Percentiles rank a stretch among this genome's conserved stretches.
These are phyloP conservation scores for Sebastes oblongus DNA, from an alignment of 2,797 vertebrate species.

Conservation along the genomic window DNA sequence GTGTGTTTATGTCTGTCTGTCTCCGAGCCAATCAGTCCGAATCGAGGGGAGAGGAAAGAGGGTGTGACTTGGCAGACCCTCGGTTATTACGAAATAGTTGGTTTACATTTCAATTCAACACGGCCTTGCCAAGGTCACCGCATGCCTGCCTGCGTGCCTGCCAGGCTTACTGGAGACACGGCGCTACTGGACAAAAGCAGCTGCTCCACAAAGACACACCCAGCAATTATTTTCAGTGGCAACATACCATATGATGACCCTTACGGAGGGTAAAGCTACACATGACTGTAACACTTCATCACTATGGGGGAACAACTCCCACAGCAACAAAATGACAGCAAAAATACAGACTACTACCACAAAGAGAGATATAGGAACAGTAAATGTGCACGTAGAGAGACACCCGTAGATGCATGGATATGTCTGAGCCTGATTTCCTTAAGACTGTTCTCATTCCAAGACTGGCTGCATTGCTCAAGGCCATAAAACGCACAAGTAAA, in stretches of 20 bases:
- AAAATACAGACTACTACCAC: background rate
- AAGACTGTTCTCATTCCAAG: slow-evolving; percentile 32
- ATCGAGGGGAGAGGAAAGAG: slow-evolving; percentile 61
- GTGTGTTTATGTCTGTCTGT: slow-evolving; percentile 65
- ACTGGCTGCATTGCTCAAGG: slow-evolving; percentile 59
- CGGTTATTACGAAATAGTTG: slow-evolving; percentile 81
- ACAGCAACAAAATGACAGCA: slow-evolving; percentile 8
- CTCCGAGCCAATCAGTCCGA: slow-evolving; percentile 63
- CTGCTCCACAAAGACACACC: slow-evolving; percentile 82
- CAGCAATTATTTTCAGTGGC: slow-evolving; percentile 82
- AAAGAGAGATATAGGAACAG: slow-evolving; percentile 7
- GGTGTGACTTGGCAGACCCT: slow-evolving; percentile 80
- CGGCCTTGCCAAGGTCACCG: slow-evolving; percentile 83
- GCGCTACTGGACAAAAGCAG: slow-evolving; percentile 81
- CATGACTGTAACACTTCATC: slow-evolving; percentile 46
- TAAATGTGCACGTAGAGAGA: slow-evolving; percentile 4
- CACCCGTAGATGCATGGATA: slow-evolving; percentile 13
- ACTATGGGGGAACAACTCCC: slow-evolving; percentile 26
- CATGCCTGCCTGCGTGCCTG: slow-evolving; percentile 65
- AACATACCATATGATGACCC: slow-evolving; percentile 76
- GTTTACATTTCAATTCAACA: slow-evolving; percentile 81
- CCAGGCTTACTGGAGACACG: slow-evolving; percentile 70
- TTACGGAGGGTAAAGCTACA: slow-evolving; percentile 53
- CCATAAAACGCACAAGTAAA: slow-evolving; percentile 71
- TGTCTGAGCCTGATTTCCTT: slow-evolving; percentile 36